Conservation (phyloP, 2,888 invertebrate genomes). For the Crematogaster levior region DNA sequence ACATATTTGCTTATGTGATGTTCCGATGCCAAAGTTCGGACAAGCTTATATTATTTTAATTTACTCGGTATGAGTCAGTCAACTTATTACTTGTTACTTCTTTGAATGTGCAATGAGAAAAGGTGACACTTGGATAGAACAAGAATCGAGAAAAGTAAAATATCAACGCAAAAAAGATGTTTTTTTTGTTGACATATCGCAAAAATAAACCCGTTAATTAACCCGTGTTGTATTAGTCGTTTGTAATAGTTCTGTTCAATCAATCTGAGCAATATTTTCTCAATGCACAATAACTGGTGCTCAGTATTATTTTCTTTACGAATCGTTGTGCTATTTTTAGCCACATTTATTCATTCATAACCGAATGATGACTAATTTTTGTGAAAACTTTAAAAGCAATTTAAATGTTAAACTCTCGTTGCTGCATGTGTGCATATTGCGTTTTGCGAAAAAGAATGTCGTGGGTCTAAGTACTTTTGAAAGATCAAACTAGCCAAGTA, state of each 20-base stretch:
- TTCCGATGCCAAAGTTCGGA: slow-evolving; percentile 58
- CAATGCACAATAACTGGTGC: slow-evolving; percentile 29
- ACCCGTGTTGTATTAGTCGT: too few relatives aligned
- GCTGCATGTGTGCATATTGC: slow-evolving; percentile 4
- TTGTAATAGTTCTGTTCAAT: not conserved
- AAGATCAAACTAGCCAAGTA: not conserved
- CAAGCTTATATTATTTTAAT: slow-evolving; percentile 14
- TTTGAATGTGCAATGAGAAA: slow-evolving; percentile 28
- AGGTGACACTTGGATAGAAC: not conserved
- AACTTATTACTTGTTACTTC: not conserved
- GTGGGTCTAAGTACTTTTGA: not conserved
- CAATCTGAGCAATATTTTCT: slow-evolving; percentile 14
- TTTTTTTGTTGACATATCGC: not conserved
- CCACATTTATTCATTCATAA: slow-evolving; percentile 10
- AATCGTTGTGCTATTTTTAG: slow-evolving; percentile 17
- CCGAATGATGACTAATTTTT: slow-evolving; percentile 16
- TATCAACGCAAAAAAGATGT: not conserved
- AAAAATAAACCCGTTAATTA: not conserved
- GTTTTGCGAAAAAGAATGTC: slow-evolving; percentile 22
- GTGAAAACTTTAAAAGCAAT: slow-evolving; percentile 21
- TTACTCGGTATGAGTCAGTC: slow-evolving; percentile 32
- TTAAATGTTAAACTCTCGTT: not conserved
- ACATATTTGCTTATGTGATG: slow-evolving; percentile 41
- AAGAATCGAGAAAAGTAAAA: not conserved
- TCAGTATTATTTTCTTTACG: slow-evolving; percentile 41